phyloP scores from a whole-genome alignment of 2,888 invertebrate genomes.

The Alloscopus bannaensis region DNA sequence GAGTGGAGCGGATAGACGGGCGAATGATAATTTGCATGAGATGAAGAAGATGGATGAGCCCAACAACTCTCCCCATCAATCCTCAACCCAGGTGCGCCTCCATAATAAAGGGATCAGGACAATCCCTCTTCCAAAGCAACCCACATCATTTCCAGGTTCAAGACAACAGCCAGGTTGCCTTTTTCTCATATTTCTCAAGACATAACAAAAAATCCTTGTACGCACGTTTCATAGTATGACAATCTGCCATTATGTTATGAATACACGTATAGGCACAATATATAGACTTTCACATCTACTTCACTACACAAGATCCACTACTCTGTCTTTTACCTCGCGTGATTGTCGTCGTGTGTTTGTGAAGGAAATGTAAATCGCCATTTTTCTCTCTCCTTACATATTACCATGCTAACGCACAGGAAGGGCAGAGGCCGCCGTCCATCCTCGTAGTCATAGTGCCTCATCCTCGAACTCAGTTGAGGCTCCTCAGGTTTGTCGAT shows the following conservation, averaged over 20 bases:
- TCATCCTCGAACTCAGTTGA: constrained; percentile 1
- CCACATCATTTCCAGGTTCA: not conserved
- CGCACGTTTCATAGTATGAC: not conserved
- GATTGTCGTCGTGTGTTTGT: no score
- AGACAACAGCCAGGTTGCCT: not conserved
- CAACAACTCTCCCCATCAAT: constrained; percentile 52
- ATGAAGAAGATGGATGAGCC: constrained; percentile 50
- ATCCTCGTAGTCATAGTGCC: constrained; percentile 25
- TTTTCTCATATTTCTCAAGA: not conserved
- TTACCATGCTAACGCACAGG: constrained; percentile 27
- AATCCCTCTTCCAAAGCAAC: constrained; percentile 36
- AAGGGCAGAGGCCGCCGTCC: constrained; percentile 4
- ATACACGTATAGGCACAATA: no score
- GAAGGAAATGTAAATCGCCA: no score
- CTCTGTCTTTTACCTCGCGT: no score
- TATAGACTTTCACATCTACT: no score
- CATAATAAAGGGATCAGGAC: constrained; percentile 55
- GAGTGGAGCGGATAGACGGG: constrained; percentile 22
- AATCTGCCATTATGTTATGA: no score
- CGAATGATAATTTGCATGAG: constrained; percentile 35
- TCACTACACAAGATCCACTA: no score
- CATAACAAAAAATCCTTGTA: not conserved
- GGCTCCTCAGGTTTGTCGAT: constrained; percentile 20
- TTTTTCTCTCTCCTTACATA: constrained; percentile 8
- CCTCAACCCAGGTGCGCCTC: constrained; percentile 50